phyloP scores from a whole-genome alignment of 2,797 vertebrate species.

The Hemitrygon akajei region DNA sequence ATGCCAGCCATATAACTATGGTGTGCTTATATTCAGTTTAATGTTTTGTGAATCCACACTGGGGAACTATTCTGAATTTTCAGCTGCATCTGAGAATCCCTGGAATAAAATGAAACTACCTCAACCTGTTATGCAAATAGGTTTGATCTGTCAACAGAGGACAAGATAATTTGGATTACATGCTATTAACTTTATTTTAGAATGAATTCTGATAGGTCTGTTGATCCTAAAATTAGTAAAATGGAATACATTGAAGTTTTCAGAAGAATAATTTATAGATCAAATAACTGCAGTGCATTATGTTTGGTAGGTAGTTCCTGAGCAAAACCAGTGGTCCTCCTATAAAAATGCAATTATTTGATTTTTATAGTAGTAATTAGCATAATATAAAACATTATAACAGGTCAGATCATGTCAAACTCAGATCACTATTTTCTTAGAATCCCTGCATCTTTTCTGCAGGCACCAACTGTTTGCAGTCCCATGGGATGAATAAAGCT shows the following conservation, averaged over 20 bases:
- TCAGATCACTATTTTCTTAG: too few species aligned
- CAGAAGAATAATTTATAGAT: background rate
- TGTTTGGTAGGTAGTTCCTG: background rate
- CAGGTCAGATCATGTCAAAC: too few species aligned
- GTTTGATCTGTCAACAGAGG: background rate
- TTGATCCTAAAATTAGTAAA: background rate
- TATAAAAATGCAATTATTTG: background rate
- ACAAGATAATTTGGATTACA: background rate
- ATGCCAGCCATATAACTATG: background rate
- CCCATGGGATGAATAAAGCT: too few species aligned
- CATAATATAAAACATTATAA: too few species aligned
- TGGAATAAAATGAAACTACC: background rate
- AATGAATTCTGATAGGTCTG: background rate
- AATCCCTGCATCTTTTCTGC: too few species aligned
- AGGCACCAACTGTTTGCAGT: too few species aligned
- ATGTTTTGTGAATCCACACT: background rate
- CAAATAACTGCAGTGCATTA: background rate
- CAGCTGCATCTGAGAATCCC: background rate
- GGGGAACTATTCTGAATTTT: background rate
- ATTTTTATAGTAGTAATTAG: background rate
- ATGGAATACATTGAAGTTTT: background rate
- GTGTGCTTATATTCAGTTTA: background rate
- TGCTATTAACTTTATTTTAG: background rate
- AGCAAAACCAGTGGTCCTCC: background rate
- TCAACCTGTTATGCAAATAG: background rate